phyloP scores from a whole-genome alignment of 2,797 vertebrate genomes.

The Neoniphon sammara region DNA sequence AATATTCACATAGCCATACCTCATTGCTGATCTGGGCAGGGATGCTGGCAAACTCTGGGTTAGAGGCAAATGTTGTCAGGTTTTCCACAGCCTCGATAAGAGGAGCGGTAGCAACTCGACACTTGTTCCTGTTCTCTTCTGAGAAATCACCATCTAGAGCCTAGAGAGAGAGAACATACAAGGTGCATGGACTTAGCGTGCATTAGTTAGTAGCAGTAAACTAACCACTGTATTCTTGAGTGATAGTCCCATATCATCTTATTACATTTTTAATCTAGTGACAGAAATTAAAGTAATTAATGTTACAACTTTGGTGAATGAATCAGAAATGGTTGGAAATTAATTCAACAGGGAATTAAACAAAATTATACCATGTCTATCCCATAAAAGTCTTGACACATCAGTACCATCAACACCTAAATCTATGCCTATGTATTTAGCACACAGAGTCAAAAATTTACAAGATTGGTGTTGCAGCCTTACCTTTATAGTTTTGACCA shows the following conservation, averaged over 20 bases:
- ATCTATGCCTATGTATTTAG: neutral
- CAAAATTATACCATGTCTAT: neutral
- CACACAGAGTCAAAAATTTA: neutral
- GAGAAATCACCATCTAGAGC: constrained; percentile 98
- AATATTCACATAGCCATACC: constrained; percentile 72
- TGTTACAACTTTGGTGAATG: neutral
- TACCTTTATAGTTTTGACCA: constrained; percentile 99
- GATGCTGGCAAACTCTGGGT: constrained; percentile 97
- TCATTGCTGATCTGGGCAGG: constrained; percentile 96
- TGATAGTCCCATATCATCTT: neutral
- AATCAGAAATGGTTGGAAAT: neutral
- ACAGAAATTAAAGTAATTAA: neutral
- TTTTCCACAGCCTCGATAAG: constrained; percentile 98
- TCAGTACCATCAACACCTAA: neutral
- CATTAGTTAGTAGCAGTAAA: neutral
- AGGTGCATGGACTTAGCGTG: neutral
- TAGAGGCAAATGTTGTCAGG: constrained; percentile 93
- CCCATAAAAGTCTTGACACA: neutral
- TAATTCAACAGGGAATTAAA: neutral
- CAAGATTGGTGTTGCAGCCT: neutral
- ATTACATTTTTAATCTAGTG: neutral
- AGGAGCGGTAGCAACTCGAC: constrained; percentile 90
- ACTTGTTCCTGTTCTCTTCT: constrained; percentile 94
- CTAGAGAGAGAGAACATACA: constrained; percentile 69
- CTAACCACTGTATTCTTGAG: neutral